phyloP scores from a whole-genome alignment of 2,113 vertebrate genomes.

The Capricornis sumatraensis region DNA sequence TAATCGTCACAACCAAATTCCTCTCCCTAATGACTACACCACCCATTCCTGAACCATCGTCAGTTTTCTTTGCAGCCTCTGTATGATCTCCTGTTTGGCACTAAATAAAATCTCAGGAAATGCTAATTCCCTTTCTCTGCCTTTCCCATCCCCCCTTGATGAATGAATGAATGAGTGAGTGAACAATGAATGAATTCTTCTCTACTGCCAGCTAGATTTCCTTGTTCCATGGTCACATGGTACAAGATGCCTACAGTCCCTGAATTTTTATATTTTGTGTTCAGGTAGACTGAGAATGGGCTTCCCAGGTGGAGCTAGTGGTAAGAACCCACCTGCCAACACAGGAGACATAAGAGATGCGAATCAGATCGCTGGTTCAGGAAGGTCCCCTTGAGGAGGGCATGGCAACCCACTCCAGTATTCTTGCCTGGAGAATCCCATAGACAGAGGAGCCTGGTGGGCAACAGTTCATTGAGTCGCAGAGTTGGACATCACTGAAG shows the following conservation, averaged over 20 bases:
- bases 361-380: background rate
- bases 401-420: background rate
- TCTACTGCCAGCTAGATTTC: background rate
- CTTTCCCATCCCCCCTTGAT: background rate
- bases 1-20: background rate
- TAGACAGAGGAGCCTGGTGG: background rate
- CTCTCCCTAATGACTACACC: background rate
- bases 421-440: background rate
- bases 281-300: background rate
- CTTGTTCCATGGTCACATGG: background rate
- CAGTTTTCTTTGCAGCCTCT: background rate
- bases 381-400: background rate
- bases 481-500: background rate
- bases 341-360: background rate
- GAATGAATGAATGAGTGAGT: background rate
- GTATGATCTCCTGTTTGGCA: background rate
- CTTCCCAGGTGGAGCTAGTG: background rate
- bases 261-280: background rate
- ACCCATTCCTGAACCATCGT: background rate
- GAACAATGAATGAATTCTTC: background rate
- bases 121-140: background rate
- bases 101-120: background rate
- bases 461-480: background rate
- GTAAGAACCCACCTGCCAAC: background rate
- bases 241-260: background rate